phyloP scores from a whole-genome alignment of 2,113 vertebrate species.

The Perognathus longimembris region DNA sequence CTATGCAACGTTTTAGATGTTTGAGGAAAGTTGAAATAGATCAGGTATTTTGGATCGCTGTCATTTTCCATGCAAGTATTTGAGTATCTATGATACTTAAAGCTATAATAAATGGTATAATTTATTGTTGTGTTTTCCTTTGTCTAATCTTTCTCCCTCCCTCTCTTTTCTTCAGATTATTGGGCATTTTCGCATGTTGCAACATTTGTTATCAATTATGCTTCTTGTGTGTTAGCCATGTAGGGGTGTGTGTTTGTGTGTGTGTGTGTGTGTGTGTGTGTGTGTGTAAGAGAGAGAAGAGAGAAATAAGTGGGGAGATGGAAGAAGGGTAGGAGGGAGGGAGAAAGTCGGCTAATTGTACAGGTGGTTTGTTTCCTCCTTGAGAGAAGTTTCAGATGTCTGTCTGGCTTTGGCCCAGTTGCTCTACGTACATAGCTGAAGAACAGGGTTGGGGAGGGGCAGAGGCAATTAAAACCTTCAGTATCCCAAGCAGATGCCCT shows the following conservation, averaged over 20 bases:
- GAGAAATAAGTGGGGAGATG: not conserved
- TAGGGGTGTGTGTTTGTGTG: conserved; percentile 3
- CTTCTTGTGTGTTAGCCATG: conserved; percentile 19
- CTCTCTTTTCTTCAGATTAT: conserved; percentile 2
- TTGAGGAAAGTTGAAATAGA: conserved; percentile 44
- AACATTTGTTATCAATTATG: conserved; percentile 59
- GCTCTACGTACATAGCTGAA: conserved; percentile 26
- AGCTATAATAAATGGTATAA: no score
- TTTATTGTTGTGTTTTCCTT: not conserved
- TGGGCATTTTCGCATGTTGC: conserved; percentile 28
- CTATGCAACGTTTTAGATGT: not conserved
- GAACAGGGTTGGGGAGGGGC: not conserved
- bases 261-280: not conserved
- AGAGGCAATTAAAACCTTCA: conserved; percentile 71
- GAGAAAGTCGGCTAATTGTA: not conserved
- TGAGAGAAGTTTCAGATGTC: conserved; percentile 45
- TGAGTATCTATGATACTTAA: not conserved
- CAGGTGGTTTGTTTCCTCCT: not conserved
- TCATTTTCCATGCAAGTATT: conserved; percentile 35
- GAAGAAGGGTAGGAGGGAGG: not conserved
- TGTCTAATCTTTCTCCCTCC: not conserved
- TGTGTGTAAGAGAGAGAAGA: no score
- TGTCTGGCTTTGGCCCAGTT: conserved; percentile 53
- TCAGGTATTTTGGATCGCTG: conserved; percentile 41
- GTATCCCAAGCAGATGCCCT: conserved; percentile 41